Evolutionary conservation across 2,888 invertebrate species (phyloP).

Genomic region (Lampropteryx suffumata): DNA sequence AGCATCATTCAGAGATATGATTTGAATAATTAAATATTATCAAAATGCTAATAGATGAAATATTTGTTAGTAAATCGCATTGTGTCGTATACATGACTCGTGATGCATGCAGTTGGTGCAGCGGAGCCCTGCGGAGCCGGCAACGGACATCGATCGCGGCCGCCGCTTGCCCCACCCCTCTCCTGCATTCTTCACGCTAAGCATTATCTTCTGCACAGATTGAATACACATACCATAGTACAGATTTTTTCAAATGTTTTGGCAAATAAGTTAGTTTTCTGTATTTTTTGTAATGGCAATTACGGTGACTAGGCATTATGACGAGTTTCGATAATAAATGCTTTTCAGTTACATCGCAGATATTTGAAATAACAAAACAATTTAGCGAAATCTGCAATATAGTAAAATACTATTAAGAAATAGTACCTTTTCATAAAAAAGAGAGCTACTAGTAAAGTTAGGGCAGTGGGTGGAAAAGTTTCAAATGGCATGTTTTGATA

Average conservation of each 20-base stretch:
- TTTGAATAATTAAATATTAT: too few relatives aligned
- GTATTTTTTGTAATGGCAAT: too few relatives aligned
- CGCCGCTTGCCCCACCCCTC: constrained; percentile 35
- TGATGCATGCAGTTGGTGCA: constrained; percentile 61
- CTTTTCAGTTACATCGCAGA: too few relatives aligned
- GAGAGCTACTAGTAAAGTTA: not conserved
- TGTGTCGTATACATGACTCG: constrained; percentile 29
- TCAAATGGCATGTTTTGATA: constrained; percentile 1
- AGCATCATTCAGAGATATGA: too few relatives aligned
- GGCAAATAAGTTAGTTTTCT: too few relatives aligned
- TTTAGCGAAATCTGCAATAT: too few relatives aligned
- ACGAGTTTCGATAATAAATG: too few relatives aligned
- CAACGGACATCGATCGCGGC: constrained; percentile 71
- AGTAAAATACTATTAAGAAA: too few relatives aligned
- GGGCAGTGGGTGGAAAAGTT: constrained; percentile 1
- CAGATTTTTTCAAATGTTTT: not conserved
- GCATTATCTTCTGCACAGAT: constrained; percentile 59
- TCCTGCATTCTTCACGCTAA: constrained; percentile 44
- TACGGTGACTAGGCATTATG: too few relatives aligned
- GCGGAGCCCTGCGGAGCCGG: constrained; percentile 58
- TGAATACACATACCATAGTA: constrained; percentile 33
- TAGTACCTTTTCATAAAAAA: too few relatives aligned
- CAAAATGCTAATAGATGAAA: too few relatives aligned
- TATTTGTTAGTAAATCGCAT: constrained; percentile 8
- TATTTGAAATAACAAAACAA: too few relatives aligned